Conservation (phyloP, 1,140 invertebrate genomes). For the Rhizoglyphus robini region DNA sequence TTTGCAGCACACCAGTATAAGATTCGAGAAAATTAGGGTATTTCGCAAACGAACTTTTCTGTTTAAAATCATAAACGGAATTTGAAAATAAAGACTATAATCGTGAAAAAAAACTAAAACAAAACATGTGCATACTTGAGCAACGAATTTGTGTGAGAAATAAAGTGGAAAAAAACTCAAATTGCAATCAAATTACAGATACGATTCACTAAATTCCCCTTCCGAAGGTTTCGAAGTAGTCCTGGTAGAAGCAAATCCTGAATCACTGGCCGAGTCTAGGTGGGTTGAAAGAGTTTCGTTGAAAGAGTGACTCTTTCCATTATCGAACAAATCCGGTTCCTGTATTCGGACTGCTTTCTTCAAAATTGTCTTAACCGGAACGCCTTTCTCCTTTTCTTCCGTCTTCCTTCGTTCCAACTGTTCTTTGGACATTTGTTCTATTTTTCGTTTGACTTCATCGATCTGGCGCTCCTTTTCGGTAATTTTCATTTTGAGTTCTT, state of each 20-base stretch:
- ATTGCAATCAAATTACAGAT: too few species aligned
- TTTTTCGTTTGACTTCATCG: constrained; percentile 23
- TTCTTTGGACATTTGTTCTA: constrained; percentile 22
- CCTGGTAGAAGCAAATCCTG: constrained; percentile 39
- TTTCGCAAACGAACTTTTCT: too few species aligned
- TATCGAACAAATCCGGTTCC: constrained; percentile 18
- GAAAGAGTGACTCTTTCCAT: neutral
- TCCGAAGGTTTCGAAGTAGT: constrained; percentile 44
- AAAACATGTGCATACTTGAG: too few species aligned
- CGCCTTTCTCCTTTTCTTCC: constrained; percentile 11
- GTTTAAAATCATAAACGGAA: too few species aligned
- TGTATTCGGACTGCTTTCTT: constrained; percentile 23
- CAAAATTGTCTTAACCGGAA: neutral
- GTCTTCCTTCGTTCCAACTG: neutral
- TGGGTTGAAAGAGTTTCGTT: neutral
- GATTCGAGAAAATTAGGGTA: too few species aligned
- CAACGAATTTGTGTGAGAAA: too few species aligned
- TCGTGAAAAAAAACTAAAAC: too few species aligned
- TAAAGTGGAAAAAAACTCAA: too few species aligned
- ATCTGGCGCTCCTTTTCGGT: constrained; percentile 28
- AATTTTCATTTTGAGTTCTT: constrained; percentile 57
- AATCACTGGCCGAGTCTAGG: constrained; percentile 27
- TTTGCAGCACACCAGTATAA: too few species aligned
- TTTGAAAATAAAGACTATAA: too few species aligned
- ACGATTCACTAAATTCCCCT: constrained; percentile 72